Conservation (phyloP, 2,113 vertebrate species). For the Corythoichthys haematopterus region DNA sequence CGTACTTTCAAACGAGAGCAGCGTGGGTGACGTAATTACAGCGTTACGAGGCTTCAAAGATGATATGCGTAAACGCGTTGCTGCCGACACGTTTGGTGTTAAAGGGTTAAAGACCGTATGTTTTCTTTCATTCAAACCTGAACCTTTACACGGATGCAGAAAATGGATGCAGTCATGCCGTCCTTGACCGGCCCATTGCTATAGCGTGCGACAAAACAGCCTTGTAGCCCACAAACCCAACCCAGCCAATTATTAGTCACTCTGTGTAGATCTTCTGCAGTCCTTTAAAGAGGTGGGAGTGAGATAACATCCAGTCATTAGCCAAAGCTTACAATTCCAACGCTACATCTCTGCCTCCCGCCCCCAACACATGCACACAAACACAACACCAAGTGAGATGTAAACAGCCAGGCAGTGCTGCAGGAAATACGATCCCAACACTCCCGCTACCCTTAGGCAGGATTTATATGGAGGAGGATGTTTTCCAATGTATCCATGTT, state of each 20-base stretch:
- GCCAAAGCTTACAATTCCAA: slow-evolving; percentile 65
- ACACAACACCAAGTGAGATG: slow-evolving; percentile 46
- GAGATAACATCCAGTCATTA: slow-evolving; percentile 69
- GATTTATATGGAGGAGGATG: slow-evolving; percentile 61
- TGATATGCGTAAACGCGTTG: no score
- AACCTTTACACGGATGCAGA: slow-evolving; percentile 26
- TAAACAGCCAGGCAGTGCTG: slow-evolving; percentile 61
- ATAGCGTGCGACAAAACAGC: slow-evolving; percentile 37
- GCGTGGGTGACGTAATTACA: no score
- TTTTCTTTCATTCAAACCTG: slow-evolving; percentile 1
- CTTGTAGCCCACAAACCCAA: slow-evolving; percentile 42
- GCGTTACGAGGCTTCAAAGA: no score
- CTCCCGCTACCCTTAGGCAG: slow-evolving; percentile 57
- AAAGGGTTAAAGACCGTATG: background rate
- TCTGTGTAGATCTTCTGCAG: slow-evolving; percentile 46
- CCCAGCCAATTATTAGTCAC: slow-evolving; percentile 46
- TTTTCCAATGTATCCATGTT: slow-evolving; percentile 46
- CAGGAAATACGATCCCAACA: slow-evolving; percentile 65
- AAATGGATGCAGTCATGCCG: slow-evolving; percentile 35
- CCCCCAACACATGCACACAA: slow-evolving; percentile 26
- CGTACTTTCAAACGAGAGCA: no score
- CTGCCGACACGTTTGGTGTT: background rate
- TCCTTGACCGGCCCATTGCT: slow-evolving; percentile 47
- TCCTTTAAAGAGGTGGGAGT: slow-evolving; percentile 59
- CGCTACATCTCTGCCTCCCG: slow-evolving; percentile 36